These are phyloP conservation scores for Rhodophaea formosa DNA, from an alignment of 2,888 invertebrate species.

Conservation along the genomic window DNA sequence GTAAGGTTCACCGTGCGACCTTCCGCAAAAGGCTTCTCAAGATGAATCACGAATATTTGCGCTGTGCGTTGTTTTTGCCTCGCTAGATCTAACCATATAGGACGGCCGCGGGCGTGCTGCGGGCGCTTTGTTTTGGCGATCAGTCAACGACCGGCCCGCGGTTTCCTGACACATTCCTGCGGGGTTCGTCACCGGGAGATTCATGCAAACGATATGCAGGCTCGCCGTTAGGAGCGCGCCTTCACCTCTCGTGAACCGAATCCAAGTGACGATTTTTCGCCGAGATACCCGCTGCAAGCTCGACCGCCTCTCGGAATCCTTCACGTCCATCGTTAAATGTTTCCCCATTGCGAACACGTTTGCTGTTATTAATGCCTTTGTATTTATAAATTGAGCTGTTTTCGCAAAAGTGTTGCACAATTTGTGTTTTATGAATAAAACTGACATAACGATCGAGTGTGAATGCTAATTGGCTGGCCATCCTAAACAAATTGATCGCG, in stretches of 20 bases:
- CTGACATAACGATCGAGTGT: slow-evolving; percentile 16
- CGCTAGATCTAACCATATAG: slow-evolving; percentile 50
- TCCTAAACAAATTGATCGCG: slow-evolving; percentile 44
- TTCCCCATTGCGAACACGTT: slow-evolving; percentile 27
- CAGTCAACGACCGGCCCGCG: slow-evolving; percentile 61
- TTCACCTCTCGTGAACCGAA: slow-evolving; percentile 37
- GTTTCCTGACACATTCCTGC: slow-evolving; percentile 57
- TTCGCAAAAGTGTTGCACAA: slow-evolving; percentile 41
- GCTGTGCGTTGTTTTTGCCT: slow-evolving; percentile 45
- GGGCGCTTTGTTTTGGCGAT: slow-evolving; percentile 50
- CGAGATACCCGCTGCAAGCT: slow-evolving; percentile 29
- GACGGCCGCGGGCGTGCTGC: slow-evolving; percentile 41
- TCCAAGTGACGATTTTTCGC: slow-evolving; percentile 34
- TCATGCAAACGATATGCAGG: slow-evolving; percentile 66
- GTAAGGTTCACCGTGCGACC: slow-evolving; percentile 56
- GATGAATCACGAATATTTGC: slow-evolving; percentile 62
- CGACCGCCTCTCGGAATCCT: slow-evolving; percentile 13
- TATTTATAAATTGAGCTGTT: slow-evolving; percentile 32
- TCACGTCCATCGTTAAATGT: slow-evolving; percentile 23
- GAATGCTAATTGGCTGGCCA: slow-evolving; percentile 20
- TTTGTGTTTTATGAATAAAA: slow-evolving; percentile 50
- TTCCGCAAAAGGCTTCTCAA: slow-evolving; percentile 58
- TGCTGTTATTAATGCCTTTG: slow-evolving; percentile 34
- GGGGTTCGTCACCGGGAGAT: slow-evolving; percentile 60
- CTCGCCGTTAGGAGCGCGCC: slow-evolving; percentile 48